phyloP scores from a whole-genome alignment of 2,888 invertebrate genomes.

The Diploptera punctata region DNA sequence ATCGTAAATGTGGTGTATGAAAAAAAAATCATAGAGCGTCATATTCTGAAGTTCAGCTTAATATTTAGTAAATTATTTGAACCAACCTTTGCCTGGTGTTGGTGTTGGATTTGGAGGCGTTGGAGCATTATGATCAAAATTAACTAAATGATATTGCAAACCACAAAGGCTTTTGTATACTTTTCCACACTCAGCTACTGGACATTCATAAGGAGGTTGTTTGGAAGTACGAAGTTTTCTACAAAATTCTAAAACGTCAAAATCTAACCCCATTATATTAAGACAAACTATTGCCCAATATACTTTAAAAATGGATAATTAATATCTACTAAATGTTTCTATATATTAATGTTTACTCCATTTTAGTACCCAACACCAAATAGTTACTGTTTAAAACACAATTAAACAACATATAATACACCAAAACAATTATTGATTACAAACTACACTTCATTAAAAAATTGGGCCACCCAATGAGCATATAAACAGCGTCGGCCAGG shows the following conservation, averaged over 20 bases:
- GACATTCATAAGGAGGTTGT: conserved; percentile 86
- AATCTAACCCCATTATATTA: conserved; percentile 75
- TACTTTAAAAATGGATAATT: background rate
- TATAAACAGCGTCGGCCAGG: too few relatives aligned
- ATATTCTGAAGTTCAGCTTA: too few relatives aligned
- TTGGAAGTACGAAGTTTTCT: conserved; percentile 81
- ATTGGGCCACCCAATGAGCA: background rate
- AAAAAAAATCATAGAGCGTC: too few relatives aligned
- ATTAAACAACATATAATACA: background rate
- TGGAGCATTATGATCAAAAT: conserved; percentile 84
- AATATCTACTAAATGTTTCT: background rate
- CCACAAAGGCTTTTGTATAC: conserved; percentile 88
- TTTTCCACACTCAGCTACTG: conserved; percentile 82
- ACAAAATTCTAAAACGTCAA: conserved; percentile 86
- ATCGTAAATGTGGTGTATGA: too few relatives aligned
- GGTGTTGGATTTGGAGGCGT: conserved; percentile 67
- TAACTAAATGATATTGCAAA: conserved; percentile 83
- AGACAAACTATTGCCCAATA: background rate
- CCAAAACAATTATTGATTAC: background rate
- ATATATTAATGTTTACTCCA: too few relatives aligned
- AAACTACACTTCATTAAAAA: background rate
- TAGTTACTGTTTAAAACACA: background rate
- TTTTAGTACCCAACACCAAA: too few relatives aligned
- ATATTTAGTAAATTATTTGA: too few relatives aligned
- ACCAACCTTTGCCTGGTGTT: conserved; percentile 56